Percentiles rank a stretch among this genome's conserved stretches.
Evolutionary conservation across 1,140 invertebrate genomes (phyloP).

Genomic region (Asobara japonica): DNA sequence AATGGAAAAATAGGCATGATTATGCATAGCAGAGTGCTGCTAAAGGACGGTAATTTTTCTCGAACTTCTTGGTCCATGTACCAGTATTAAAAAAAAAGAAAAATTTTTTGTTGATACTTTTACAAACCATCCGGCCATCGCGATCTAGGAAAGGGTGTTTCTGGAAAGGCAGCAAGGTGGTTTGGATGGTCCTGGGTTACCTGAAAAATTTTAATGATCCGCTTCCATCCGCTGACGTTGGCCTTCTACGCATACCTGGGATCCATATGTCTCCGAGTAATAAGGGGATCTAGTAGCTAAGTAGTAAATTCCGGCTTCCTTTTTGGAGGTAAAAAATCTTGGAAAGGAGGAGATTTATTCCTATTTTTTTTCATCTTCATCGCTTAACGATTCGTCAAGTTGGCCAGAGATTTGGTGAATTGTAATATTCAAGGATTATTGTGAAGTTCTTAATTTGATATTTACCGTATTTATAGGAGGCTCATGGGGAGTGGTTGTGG

Average conservation of each 20-base stretch:
- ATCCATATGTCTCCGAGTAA: conserved; percentile 46
- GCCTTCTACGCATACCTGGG: conserved; percentile 50
- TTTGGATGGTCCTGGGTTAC: conserved; percentile 28
- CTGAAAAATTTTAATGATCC: conserved; percentile 56
- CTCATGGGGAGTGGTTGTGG: background rate
- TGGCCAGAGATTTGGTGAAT: too few relatives aligned
- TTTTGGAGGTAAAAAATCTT: background rate
- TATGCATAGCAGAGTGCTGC: too few relatives aligned
- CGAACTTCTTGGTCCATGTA: too few relatives aligned
- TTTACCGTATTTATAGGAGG: background rate
- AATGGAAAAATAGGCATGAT: too few relatives aligned
- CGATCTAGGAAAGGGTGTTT: too few relatives aligned
- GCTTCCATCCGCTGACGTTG: conserved; percentile 40
- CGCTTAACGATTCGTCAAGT: too few relatives aligned
- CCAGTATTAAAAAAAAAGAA: too few relatives aligned
- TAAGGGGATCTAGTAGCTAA: conserved; percentile 42
- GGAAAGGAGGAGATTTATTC: background rate
- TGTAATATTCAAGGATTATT: too few relatives aligned
- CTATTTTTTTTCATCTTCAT: background rate
- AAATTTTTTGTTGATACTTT: too few relatives aligned
- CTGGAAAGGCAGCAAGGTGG: too few relatives aligned
- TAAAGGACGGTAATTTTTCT: too few relatives aligned
- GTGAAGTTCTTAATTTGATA: background rate
- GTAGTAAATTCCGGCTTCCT: conserved; percentile 43
- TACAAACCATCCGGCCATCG: too few relatives aligned